These are phyloP conservation scores for Microctenopoma stevenorrisi DNA, from an alignment of 2,797 vertebrate genomes.

Conservation along the genomic window DNA sequence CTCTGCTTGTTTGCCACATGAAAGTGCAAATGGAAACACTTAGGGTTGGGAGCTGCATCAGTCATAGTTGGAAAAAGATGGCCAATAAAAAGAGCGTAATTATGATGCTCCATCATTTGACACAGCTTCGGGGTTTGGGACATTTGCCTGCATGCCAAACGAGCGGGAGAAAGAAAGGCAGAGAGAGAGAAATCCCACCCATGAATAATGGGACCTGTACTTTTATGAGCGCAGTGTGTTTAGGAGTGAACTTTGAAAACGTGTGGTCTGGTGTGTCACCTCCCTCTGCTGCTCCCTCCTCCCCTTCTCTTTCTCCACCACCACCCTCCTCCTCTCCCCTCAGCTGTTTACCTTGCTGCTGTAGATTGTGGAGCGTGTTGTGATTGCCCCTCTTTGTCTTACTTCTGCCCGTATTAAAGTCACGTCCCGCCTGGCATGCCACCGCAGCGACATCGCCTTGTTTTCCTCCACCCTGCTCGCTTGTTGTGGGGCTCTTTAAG, in stretches of 20 bases:
- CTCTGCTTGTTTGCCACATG: constrained; percentile 81
- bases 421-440: constrained; percentile 56
- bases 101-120: constrained; percentile 86
- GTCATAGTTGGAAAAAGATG: constrained; percentile 86
- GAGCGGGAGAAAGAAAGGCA: constrained; percentile 50
- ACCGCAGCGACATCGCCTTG: constrained; percentile 58
- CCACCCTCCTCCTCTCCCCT: constrained; percentile 23
- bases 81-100: constrained; percentile 86
- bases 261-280: constrained; percentile 83
- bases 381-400: constrained; percentile 49
- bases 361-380: constrained; percentile 57
- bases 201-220: constrained; percentile 82
- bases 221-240: constrained; percentile 79
- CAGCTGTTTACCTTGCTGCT: constrained; percentile 76
- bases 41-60: constrained; percentile 83
- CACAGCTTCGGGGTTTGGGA: constrained; percentile 78
- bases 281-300: constrained; percentile 44
- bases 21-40: constrained; percentile 87
- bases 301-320: constrained; percentile 6
- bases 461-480: constrained; percentile 39
- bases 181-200: constrained; percentile 79
- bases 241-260: constrained; percentile 82
- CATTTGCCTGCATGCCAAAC: constrained; percentile 69
- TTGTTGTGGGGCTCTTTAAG: constrained; percentile 49
- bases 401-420: constrained; percentile 60